A percentile compares a stretch with the other conserved stretches of the same genome.
Evolutionary conservation across 30 jellyfish, hydroid and myxozoan genomes (phyloP).

Genomic region (Hydra vulgaris): DNA sequence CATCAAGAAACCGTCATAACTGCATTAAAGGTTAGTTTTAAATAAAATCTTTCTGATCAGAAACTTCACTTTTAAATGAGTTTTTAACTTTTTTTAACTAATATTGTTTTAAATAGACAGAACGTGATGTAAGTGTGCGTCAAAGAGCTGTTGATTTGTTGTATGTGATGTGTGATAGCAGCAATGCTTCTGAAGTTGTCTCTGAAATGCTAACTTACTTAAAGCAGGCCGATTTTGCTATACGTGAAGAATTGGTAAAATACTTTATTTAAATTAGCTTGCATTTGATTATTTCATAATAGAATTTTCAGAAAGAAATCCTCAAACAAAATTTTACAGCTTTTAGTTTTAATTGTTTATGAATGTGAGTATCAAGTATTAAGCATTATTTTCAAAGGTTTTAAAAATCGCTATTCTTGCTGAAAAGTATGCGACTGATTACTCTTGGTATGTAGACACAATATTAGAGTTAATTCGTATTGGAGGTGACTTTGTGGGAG

Average conservation of each 20-base stretch:
- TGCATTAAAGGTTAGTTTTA: slow-evolving; percentile 80
- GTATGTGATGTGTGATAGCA: slow-evolving; percentile 84
- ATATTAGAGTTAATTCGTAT: slow-evolving; percentile 80
- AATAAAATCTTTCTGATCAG: no score
- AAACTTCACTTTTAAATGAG: no score
- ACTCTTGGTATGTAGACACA: slow-evolving; percentile 94
- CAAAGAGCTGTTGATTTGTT: slow-evolving; percentile 85
- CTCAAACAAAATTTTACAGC: no score
- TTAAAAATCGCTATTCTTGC: slow-evolving; percentile 90
- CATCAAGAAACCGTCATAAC: slow-evolving; percentile 82
- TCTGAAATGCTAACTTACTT: slow-evolving; percentile 80
- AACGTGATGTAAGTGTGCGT: slow-evolving; percentile 85
- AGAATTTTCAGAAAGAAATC: background rate
- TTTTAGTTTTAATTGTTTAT: no score
- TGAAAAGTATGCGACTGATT: slow-evolving; percentile 90
- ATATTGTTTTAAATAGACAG: slow-evolving; percentile 34
- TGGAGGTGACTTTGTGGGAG: slow-evolving; percentile 98
- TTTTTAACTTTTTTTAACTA: background rate
- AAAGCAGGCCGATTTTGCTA: slow-evolving; percentile 77
- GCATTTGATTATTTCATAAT: background rate
- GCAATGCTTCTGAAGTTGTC: slow-evolving; percentile 75
- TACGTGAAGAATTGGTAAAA: slow-evolving; percentile 77
- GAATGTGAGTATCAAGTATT: no score
- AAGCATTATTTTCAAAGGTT: no score
- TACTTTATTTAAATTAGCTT: no score